A percentile compares a stretch with the other conserved stretches of the same genome.
These are phyloP conservation scores for Watsonalla cultraria DNA, from an alignment of 2,888 invertebrate genomes.

Conservation along the genomic window DNA sequence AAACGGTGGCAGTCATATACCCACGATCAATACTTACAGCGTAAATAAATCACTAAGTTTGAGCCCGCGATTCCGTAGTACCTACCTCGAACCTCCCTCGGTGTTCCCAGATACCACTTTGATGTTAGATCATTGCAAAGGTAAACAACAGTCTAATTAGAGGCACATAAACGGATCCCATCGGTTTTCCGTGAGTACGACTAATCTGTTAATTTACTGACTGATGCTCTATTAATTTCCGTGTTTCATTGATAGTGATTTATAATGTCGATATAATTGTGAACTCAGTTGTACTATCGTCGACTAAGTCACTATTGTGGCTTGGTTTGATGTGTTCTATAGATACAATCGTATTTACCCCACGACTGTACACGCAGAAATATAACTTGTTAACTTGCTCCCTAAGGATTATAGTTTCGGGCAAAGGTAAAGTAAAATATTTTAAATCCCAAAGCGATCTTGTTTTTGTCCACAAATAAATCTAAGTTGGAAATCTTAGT, in stretches of 20 bases:
- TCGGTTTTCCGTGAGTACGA: constrained; percentile 44
- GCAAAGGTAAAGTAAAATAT: background rate
- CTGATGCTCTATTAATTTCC: constrained; percentile 50
- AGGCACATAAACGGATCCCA: constrained; percentile 50
- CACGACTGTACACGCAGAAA: background rate
- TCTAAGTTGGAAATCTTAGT: background rate
- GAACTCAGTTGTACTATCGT: constrained; percentile 15
- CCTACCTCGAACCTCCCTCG: constrained; percentile 23
- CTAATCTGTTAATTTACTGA: constrained; percentile 55
- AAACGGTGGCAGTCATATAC: constrained; percentile 51
- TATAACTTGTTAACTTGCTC: background rate
- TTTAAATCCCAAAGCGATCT: background rate
- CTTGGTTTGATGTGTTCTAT: background rate
- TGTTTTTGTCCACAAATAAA: background rate
- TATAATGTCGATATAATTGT: constrained; percentile 23
- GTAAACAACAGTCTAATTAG: constrained; percentile 66
- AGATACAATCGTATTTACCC: background rate
- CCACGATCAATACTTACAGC: constrained; percentile 63
- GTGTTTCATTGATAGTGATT: constrained; percentile 35
- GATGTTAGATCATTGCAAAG: constrained; percentile 58
- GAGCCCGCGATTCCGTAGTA: constrained; percentile 37
- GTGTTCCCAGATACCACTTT: constrained; percentile 38
- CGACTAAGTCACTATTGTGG: constrained; percentile 8
- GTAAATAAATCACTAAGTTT: constrained; percentile 72
- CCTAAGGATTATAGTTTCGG: background rate